Base-by-base conservation (phyloP, 2,113 vertebrate genomes). In the Alces alces region DNA sequence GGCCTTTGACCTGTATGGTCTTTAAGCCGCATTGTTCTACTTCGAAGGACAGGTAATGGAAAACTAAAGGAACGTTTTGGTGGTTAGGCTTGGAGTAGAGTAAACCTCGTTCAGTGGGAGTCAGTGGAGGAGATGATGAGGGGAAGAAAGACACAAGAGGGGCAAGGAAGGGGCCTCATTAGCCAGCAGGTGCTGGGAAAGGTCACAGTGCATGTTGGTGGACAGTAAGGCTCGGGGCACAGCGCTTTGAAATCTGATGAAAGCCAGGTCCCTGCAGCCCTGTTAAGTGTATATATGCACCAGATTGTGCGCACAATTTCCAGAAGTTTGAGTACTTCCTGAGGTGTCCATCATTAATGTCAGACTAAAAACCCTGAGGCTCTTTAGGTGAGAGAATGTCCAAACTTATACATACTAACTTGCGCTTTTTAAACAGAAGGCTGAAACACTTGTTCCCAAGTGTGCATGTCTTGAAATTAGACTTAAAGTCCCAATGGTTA, bases 11-110 rank as follows among this genome's bases (percentile, higher is more conserved):
- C 27, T n/a, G 0, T 23, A 2, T 43, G 54, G 23, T 23, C 9
- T 1, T 61, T 52, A 17, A 39, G 19, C 10, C 3, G 30, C 12
- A 0, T 9, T 47, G 28, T 6, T 55, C 1, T 25, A 2, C 43
- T 28, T 57, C 19, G n/a, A 6, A 17, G 45, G 60, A 52, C 10
- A 86, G 52, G 86, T 47, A 19, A 83, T 43, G 9, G 3, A 12
- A 54, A 57, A 73, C 50, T 36, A n/a, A 83, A 47, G 50, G n/a
- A 58, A n/a, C 4, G 9, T 61, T 60, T 91, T 64, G 28, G 15
- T 90, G 55, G 13, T 39, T 94, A 11, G 23, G 16, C 54, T 9
- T 43, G 9, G n/a, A 28, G 0, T 50, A 3, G n/a, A 36, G 25
- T 14, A 89, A 79, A 21, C 6, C 58, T 80, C 5, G n/a, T 45